Evolutionary conservation across 1,140 invertebrate genomes (phyloP), one percentile per base, ranked within the genome.

Genomic region (Drosophila ficusphila): DNA sequence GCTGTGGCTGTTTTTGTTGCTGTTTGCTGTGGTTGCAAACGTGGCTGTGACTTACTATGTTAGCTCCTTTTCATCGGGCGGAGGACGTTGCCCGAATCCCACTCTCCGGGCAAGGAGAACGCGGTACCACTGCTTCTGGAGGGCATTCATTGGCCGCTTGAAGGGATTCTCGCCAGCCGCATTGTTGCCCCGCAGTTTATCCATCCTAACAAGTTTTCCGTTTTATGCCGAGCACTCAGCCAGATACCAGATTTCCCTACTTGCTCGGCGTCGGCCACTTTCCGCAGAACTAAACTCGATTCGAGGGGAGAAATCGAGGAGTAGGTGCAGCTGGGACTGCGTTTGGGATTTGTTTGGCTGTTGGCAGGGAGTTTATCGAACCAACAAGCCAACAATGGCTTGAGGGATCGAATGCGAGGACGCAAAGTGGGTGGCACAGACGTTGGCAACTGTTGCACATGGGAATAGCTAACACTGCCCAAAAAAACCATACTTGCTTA

Each of bases 121-220:
- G 21, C 89, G 90, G 69, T 90, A 90, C 90, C 90, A 90, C 58
- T 90, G 90, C 67, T 90, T 90, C 60, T 90, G 90, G 54, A 90
- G 54, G 29, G 82, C 54, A 82, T 90, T 90, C 90, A 90, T 90
- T 23, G 89, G 90, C 39, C 90, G 86, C 73, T 90, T 90, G 76
- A 90, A 90, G 65, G 90, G 90, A 83, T 90, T 90, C 64, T 76
- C 62, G 29, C 31, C 49, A 34, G 51, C 58, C 31, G 52, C 61
- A 34, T 57, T 53, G 62, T 69, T 86, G 54, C 46, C 46, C 61
- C 85, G 72, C 53, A 74, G 73, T 53, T 82, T 74, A 67, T 86
- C 77, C 81, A 88, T 85, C 64, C 60, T 85, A 72, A 86, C 76
- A 86, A 86, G 64, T 85, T 75, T 85, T 85, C 75, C 70, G 64